Conservation (phyloP, 2,888 invertebrate genomes). For the Galeruca laticollis region DNA sequence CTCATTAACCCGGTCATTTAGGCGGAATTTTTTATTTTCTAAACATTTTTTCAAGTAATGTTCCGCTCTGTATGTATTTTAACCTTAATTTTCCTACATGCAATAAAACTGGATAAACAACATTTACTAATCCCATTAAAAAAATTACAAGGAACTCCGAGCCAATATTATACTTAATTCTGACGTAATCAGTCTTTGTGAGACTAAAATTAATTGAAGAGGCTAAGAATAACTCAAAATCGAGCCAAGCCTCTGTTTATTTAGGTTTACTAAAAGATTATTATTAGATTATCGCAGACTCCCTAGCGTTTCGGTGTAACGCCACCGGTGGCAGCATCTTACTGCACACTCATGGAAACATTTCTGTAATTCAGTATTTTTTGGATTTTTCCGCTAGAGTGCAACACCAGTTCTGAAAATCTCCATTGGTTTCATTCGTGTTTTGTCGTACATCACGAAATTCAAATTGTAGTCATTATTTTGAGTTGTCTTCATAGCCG, state of each 20-base stretch:
- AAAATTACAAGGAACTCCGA: slow-evolving; percentile 27
- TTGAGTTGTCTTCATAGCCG: no score
- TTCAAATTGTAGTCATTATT: background rate
- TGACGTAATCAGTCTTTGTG: slow-evolving; percentile 51
- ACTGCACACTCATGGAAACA: slow-evolving; percentile 34
- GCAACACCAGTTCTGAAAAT: background rate
- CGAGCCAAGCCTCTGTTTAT: slow-evolving; percentile 50
- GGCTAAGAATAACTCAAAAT: slow-evolving; percentile 49
- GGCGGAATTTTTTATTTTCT: background rate
- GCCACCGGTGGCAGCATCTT: slow-evolving; percentile 41
- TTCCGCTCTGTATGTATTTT: background rate
- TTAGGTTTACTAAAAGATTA: slow-evolving; percentile 45
- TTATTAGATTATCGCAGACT: slow-evolving; percentile 46
- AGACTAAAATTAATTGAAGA: slow-evolving; percentile 53
- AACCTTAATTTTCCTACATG: slow-evolving; percentile 5
- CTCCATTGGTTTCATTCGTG: no score
- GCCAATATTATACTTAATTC: slow-evolving; percentile 37
- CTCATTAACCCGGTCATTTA: background rate
- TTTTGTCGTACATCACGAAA: no score
- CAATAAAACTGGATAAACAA: slow-evolving; percentile 18
- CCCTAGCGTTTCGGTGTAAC: slow-evolving; percentile 35
- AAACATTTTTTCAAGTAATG: background rate
- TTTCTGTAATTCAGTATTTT: slow-evolving; percentile 35
- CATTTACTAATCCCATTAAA: slow-evolving; percentile 10
- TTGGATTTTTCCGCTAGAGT: slow-evolving; percentile 32